Evolutionary conservation across 2,113 vertebrate genomes (phyloP).

Genomic region (Grammomys surdaster): DNA sequence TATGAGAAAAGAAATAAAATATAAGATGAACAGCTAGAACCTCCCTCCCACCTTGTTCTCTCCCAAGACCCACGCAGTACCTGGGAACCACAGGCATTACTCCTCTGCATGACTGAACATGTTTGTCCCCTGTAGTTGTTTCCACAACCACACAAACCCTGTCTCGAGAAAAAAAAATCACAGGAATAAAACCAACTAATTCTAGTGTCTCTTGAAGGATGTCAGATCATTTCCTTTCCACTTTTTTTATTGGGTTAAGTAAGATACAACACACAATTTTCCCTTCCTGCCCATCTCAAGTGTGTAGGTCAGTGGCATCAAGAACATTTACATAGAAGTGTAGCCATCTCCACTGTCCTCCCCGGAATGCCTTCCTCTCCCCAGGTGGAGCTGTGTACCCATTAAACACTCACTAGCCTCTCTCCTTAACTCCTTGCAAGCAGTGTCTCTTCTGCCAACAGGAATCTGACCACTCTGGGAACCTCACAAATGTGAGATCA

Average conservation of each 20-base stretch:
- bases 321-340: neutral
- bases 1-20: neutral
- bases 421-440: neutral
- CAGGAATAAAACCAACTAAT: neutral
- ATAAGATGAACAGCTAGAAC: neutral
- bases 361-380: neutral
- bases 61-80: neutral
- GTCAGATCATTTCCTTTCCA: neutral
- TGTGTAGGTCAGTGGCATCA: neutral
- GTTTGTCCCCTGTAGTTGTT: neutral
- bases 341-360: neutral
- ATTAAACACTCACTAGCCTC: neutral
- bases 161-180: neutral
- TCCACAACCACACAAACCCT: neutral
- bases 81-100: accelerated
- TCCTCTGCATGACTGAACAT: neutral
- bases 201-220: neutral
- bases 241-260: neutral
- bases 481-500: neutral
- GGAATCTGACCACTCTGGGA: neutral
- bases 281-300: no score
- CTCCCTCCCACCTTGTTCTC: neutral
- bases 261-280: neutral
- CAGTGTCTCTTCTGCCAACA: neutral
- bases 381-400: neutral